A percentile compares a stretch with the other conserved stretches of the same genome.
These are phyloP conservation scores for Cerceris rybyensis DNA, from an alignment of 2,888 invertebrate species.

Conservation along the genomic window DNA sequence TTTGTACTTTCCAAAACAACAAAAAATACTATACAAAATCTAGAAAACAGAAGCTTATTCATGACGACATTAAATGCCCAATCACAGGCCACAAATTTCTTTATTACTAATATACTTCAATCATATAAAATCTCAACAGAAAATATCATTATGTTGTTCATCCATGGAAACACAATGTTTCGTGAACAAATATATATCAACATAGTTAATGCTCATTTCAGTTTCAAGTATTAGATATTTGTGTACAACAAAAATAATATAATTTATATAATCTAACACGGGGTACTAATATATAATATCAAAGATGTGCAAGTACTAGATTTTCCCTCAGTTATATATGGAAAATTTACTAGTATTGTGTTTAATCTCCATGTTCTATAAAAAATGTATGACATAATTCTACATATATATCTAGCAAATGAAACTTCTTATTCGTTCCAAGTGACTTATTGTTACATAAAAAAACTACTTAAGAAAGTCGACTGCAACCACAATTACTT, in stretches of 20 bases:
- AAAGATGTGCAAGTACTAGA: conserved; percentile 55
- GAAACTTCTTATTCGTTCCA: conserved; percentile 43
- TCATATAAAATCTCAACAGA: conserved; percentile 43
- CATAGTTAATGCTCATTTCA: conserved; percentile 41
- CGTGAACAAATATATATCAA: conserved; percentile 49
- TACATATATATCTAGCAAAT: conserved; percentile 54
- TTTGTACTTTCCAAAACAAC: conserved; percentile 67
- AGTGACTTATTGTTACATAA: conserved; percentile 56
- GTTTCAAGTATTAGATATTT: conserved; percentile 47
- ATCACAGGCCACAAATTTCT: conserved; percentile 36
- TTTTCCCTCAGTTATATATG: conserved; percentile 35
- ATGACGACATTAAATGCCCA: conserved; percentile 38
- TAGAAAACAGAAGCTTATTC: conserved; percentile 41
- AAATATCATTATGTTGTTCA: conserved; percentile 24
- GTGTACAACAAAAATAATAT: conserved; percentile 59
- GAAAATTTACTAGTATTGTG: conserved; percentile 59
- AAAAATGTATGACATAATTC: conserved; percentile 53
- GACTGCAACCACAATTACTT: conserved; percentile 85
- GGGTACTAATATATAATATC: conserved; percentile 59
- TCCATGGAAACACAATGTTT: conserved; percentile 42
- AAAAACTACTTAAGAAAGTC: conserved; percentile 77
- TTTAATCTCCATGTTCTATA: conserved; percentile 58
- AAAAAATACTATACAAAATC: conserved; percentile 54
- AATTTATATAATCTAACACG: conserved; percentile 59
- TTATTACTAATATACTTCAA: conserved; percentile 35